These are phyloP conservation scores for Poecilia gillii DNA, from an alignment of 2,797 vertebrate genomes.

Conservation along the genomic window DNA sequence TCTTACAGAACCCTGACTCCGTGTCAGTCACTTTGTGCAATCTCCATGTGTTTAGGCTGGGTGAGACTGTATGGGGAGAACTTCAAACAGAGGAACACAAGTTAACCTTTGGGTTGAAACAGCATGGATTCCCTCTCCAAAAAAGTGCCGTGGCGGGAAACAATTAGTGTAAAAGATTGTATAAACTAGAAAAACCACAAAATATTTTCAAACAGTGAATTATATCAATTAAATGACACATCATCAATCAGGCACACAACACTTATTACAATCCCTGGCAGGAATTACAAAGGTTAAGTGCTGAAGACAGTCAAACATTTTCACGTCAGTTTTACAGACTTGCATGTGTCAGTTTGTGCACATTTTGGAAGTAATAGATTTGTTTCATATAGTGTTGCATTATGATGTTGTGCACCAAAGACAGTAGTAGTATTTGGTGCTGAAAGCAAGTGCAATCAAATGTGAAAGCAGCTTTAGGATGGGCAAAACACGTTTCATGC, in stretches of 20 bases:
- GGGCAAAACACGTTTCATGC: conserved; percentile 33
- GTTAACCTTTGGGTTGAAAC: conserved; percentile 65
- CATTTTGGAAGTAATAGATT: conserved; percentile 30
- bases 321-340: conserved; percentile 34
- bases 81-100: conserved; percentile 49
- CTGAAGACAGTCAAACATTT: conserved; percentile 33
- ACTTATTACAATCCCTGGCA: conserved; percentile 39
- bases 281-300: conserved; percentile 45
- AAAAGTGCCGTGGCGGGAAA: conserved; percentile 63
- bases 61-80: conserved; percentile 31
- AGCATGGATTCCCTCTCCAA: conserved; percentile 36
- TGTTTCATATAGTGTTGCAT: conserved; percentile 23
- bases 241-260: conserved; percentile 31
- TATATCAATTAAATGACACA: conserved; percentile 53
- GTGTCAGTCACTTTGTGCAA: conserved; percentile 64
- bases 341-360: conserved; percentile 42
- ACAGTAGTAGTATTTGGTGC: conserved; percentile 52
- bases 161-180: conserved; percentile 56
- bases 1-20: conserved; percentile 53
- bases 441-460: conserved; percentile 50
- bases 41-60: conserved; percentile 53
- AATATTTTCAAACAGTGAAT: conserved; percentile 40
- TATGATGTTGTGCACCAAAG: conserved; percentile 16
- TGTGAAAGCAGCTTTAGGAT: conserved; percentile 50
- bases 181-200: conserved; percentile 46